phyloP scores from a whole-genome alignment of 2,113 vertebrate genomes.

The Bufo bufo region DNA sequence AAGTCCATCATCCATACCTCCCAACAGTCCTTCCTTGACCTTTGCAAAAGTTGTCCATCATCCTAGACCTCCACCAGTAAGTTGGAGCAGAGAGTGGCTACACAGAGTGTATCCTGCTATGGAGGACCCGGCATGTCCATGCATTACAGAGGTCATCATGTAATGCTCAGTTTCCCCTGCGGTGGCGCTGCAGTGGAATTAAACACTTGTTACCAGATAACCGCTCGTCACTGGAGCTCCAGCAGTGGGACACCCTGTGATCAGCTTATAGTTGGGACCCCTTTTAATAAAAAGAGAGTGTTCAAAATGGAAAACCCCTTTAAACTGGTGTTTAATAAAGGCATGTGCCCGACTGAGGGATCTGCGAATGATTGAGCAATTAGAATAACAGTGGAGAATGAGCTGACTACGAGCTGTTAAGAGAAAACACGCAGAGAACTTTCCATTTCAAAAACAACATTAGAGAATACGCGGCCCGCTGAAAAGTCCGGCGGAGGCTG shows the following conservation, averaged over 20 bases:
- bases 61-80: no score
- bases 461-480: neutral
- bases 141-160: no score
- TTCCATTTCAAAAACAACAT: slow-evolving; percentile 17
- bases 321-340: neutral
- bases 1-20: no score
- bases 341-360: neutral
- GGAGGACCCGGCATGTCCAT: no score
- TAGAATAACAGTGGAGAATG: neutral
- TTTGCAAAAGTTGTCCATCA: no score
- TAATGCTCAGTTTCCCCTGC: neutral
- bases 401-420: neutral
- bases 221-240: neutral
- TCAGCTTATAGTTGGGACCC: neutral
- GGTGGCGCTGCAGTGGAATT: neutral
- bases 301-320: neutral
- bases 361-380: neutral
- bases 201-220: neutral
- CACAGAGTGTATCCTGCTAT: no score
- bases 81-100: no score
- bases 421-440: slow-evolving; percentile 22
- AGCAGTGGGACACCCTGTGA: neutral
- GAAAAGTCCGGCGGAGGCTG: neutral
- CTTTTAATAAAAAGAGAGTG: neutral
- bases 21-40: no score